Conservation (phyloP, 2,797 vertebrate genomes). For the Aphelocoma californica region DNA sequence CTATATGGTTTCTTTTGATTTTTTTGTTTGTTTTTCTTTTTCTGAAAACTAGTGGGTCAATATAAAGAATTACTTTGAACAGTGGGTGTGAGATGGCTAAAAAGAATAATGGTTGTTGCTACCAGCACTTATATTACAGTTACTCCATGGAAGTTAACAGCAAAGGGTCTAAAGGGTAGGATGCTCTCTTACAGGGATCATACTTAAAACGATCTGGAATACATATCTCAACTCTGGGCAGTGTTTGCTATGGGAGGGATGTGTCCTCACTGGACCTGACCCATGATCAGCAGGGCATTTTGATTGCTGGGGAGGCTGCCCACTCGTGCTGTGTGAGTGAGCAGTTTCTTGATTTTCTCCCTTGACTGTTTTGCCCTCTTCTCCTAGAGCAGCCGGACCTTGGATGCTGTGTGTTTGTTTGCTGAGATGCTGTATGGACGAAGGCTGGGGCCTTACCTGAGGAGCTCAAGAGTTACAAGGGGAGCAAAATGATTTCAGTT, state of each 20-base stretch:
- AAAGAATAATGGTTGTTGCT: background rate
- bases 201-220: background rate
- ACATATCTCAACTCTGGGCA: background rate
- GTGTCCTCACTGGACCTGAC: background rate
- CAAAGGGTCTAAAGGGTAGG: background rate
- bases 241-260: background rate
- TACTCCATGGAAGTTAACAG: background rate
- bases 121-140: background rate
- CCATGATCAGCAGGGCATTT: background rate
- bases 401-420: background rate
- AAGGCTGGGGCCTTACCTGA: background rate
- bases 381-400: background rate
- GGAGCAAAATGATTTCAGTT: background rate
- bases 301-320: background rate
- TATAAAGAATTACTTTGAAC: background rate
- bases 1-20: background rate
- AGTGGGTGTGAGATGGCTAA: background rate
- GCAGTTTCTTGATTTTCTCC: background rate
- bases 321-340: rapidly evolving
- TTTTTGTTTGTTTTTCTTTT: background rate
- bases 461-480: background rate
- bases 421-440: background rate
- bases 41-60: background rate
- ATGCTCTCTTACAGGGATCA: background rate
- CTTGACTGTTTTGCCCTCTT: background rate